Percentiles rank a stretch among this genome's conserved stretches.
Evolutionary conservation across 2,113 vertebrate genomes (phyloP).

Genomic region (Psittacula cyanocephala): DNA sequence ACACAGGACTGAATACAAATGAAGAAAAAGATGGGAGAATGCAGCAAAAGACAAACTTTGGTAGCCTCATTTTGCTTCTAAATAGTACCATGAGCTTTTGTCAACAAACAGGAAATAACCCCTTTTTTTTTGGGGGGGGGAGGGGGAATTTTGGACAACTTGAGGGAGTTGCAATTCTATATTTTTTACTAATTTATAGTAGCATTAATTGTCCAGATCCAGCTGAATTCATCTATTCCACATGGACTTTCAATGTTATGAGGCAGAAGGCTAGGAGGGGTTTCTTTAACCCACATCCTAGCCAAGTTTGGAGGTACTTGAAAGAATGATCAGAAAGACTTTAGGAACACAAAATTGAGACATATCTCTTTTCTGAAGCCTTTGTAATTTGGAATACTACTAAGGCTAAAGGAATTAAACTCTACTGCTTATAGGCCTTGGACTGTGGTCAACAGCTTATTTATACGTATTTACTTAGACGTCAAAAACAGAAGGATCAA

Average conservation of each 20-base stretch:
- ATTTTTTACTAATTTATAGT: neutral
- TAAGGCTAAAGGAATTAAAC: neutral
- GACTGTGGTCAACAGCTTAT: neutral
- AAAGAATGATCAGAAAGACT: neutral
- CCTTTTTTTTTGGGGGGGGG: rapidly evolving
- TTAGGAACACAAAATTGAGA: neutral
- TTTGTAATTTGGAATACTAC: neutral
- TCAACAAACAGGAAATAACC: neutral
- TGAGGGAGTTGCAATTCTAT: neutral
- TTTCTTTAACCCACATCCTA: neutral
- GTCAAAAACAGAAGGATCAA: neutral
- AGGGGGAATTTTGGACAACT: neutral
- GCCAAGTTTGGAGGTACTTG: neutral
- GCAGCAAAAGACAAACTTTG: neutral
- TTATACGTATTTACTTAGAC: neutral
- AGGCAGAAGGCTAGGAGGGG: neutral
- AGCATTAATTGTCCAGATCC: neutral
- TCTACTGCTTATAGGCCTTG: neutral
- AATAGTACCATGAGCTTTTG: neutral
- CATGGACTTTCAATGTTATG: neutral
- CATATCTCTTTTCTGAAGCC: neutral
- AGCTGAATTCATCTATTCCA: neutral
- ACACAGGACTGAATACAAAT: neutral
- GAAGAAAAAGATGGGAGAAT: neutral
- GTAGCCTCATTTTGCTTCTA: neutral